These are phyloP conservation scores for Pampus argenteus DNA, from an alignment of 2,797 vertebrate genomes.

Conservation along the genomic window DNA sequence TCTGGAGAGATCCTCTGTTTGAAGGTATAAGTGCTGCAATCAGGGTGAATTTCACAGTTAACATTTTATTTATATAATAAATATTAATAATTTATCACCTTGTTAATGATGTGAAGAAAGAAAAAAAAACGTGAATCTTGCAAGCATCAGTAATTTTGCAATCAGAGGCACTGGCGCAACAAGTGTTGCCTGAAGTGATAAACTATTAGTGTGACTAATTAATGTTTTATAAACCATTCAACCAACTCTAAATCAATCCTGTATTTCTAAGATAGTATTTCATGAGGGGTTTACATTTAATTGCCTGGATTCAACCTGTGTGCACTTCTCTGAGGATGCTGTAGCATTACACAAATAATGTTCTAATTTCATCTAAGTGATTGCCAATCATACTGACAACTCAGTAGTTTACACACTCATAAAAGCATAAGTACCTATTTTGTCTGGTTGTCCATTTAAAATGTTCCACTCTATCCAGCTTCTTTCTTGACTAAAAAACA, in stretches of 20 bases:
- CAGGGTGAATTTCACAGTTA: slow-evolving; percentile 20
- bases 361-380: slow-evolving; percentile 29
- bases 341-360: slow-evolving; percentile 3
- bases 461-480: neutral
- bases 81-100: slow-evolving; percentile 27
- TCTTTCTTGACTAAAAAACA: neutral
- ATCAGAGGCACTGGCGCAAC: slow-evolving; percentile 18
- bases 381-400: slow-evolving; percentile 13
- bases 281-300: slow-evolving; percentile 7
- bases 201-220: slow-evolving; percentile 50
- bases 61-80: no score
- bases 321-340: neutral
- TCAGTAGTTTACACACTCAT: slow-evolving; percentile 29
- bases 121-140: slow-evolving; percentile 13
- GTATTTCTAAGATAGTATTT: neutral
- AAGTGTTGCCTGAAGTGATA: slow-evolving; percentile 29
- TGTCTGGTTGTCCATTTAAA: neutral
- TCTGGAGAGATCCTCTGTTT: slow-evolving; percentile 19
- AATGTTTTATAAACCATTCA: slow-evolving; percentile 35
- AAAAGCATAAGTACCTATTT: slow-evolving; percentile 25
- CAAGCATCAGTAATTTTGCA: slow-evolving; percentile 50
- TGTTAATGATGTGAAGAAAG: slow-evolving; percentile 10
- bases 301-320: neutral
- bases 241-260: slow-evolving; percentile 21
- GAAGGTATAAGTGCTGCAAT: slow-evolving; percentile 16